Percentiles rank a stretch among this genome's conserved stretches.
Evolutionary conservation across 2,113 vertebrate genomes (phyloP).

Genomic region (Malurus melanocephalus): DNA sequence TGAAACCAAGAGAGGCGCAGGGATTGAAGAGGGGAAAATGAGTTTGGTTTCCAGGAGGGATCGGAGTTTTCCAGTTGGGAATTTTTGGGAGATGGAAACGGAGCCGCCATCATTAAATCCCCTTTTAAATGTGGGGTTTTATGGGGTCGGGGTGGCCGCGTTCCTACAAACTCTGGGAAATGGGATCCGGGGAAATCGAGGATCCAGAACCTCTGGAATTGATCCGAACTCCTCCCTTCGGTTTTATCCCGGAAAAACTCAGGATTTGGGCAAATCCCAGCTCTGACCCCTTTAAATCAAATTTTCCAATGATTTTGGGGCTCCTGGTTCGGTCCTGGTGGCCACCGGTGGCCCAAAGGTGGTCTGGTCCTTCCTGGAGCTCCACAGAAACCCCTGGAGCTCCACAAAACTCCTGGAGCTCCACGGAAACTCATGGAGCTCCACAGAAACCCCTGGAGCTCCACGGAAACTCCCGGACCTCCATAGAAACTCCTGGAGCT

Average conservation of each 20-base stretch:
- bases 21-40: neutral
- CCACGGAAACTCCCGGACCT: no score
- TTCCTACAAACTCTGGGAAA: fast-evolving
- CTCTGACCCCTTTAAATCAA: fast-evolving
- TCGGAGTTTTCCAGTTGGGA: neutral
- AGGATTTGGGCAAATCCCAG: neutral
- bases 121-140: neutral
- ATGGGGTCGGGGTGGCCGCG: fast-evolving
- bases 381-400: no score
- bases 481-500: no score
- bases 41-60: neutral
- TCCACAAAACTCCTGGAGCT: no score
- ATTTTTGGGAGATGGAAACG: neutral
- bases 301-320: fast-evolving
- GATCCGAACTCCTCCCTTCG: fast-evolving
- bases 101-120: neutral
- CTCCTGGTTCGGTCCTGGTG: neutral
- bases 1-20: neutral
- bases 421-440: no score
- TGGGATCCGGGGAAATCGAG: neutral
- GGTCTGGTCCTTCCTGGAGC: neutral
- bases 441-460: no score
- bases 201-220: fast-evolving
- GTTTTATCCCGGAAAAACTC: fast-evolving
- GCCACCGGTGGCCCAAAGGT: neutral